Evolutionary conservation across 2,113 vertebrate genomes (phyloP), one percentile per base, ranked within the genome.

Genomic region (Nematolebias whitei): DNA sequence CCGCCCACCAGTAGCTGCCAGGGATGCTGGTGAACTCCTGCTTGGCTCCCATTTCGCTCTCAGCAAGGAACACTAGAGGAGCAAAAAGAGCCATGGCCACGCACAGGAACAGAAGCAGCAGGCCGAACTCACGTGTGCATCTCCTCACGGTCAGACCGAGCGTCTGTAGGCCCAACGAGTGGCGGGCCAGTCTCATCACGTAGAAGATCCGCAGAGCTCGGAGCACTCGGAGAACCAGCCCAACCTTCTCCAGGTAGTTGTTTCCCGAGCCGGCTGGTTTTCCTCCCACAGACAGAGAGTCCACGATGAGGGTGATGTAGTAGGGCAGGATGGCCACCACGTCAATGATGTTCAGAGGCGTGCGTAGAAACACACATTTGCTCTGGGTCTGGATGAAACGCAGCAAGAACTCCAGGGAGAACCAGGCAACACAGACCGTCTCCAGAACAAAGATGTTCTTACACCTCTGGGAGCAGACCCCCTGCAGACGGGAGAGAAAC

Each of bases 1-100:
- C 96, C 0, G 97, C 97, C 97, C 97, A 99, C 97, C 97, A 99
- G 87, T 98, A 98, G 79, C 95, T 96, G 23, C 91, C 94, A 0
- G 97, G 97, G 84, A 98, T 94, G 40, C 96, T 99, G 24, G 96
- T 96, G 87, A 98, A 98, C 82, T 98, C 96, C 53, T 97, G 96
- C 85, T 95, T 95, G 76, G 95, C 96, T 11, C 97, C 96, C 88
- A 98, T 68, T 85, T 99, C 97, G 0, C 95, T 97, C 88, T 99
- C 97, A 0, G 97, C 97, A 53, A 98, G 71, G 84, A 95, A 98
- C 13, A 98, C 96, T 23, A 98, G 91, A 0, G 97, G 97, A 0
- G 96, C 95, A 86, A 96, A 99, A 43, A 99, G 94, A 0, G 97
- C 97, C 95, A 96, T 96, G 84, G 97, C 97, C 0, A 99, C 96